These are phyloP conservation scores for Upupa epops DNA, from an alignment of 2,113 vertebrate genomes.

Conservation along the genomic window DNA sequence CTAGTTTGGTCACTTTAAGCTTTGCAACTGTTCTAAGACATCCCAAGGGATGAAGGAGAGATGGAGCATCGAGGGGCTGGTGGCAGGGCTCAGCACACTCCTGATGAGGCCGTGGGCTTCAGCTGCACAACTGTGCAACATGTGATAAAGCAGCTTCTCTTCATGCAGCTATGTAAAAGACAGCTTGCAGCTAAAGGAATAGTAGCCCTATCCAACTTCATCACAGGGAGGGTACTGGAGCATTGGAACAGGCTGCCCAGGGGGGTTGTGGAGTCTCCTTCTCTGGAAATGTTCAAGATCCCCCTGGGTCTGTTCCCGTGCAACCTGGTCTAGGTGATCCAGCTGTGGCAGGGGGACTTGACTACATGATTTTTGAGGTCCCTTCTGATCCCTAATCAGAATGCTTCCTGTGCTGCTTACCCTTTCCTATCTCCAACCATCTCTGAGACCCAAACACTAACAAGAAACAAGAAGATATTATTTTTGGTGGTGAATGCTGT, in stretches of 20 bases:
- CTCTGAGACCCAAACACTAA: background rate
- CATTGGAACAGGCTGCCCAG: too few relatives aligned
- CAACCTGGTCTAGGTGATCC: too few relatives aligned
- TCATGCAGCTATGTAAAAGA: background rate
- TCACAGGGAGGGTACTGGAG: too few relatives aligned
- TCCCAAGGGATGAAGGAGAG: background rate
- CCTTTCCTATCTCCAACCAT: background rate
- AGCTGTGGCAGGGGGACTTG: too few relatives aligned
- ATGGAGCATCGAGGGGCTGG: background rate
- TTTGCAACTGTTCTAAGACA: background rate
- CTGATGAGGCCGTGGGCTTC: background rate
- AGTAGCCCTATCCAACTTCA: background rate
- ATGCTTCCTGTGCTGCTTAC: background rate
- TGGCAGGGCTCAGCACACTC: background rate
- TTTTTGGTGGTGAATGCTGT: slow-evolving; percentile 8
- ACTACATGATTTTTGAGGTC: too few relatives aligned
- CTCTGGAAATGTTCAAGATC: too few relatives aligned
- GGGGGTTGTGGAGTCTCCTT: too few relatives aligned
- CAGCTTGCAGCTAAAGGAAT: background rate
- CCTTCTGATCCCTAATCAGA: too few relatives aligned
- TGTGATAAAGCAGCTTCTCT: background rate
- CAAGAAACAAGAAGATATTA: slow-evolving; percentile 34
- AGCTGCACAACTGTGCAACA: too few relatives aligned
- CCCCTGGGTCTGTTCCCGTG: too few relatives aligned
- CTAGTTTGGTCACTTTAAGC: background rate